Percentiles rank a stretch among this genome's conserved stretches.
Evolutionary conservation across 2,797 vertebrate genomes (phyloP).

Genomic region (Pteropus rufus): DNA sequence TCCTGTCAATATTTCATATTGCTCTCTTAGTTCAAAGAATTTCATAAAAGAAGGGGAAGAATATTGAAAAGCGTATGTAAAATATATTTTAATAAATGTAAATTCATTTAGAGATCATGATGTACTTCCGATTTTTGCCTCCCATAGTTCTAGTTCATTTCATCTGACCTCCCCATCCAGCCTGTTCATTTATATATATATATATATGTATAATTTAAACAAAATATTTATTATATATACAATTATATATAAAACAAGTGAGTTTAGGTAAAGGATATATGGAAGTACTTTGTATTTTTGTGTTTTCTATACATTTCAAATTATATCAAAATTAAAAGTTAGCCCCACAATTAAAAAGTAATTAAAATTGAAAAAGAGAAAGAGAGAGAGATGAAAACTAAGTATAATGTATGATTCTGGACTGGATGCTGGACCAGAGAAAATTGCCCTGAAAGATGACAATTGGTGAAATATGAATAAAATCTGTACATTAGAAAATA

Average conservation of each 20-base stretch:
- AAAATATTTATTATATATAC: neutral
- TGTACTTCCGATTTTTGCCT: neutral
- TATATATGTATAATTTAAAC: neutral
- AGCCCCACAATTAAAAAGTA: neutral
- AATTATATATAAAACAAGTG: neutral
- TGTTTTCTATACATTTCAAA: neutral
- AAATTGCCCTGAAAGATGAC: neutral
- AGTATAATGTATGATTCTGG: neutral
- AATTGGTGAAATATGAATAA: neutral
- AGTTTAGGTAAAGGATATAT: neutral
- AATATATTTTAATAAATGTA: neutral
- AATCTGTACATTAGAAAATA: neutral
- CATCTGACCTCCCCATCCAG: neutral
- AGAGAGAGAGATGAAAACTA: neutral
- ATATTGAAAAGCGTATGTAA: neutral
- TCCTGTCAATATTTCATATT: constrained; percentile 63
- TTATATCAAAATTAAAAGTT: neutral
- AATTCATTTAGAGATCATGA: neutral
- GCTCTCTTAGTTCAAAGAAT: constrained; percentile 54
- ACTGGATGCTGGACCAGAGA: neutral
- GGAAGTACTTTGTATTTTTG: neutral
- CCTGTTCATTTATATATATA: neutral
- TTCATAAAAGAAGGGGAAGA: neutral
- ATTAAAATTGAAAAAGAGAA: neutral
- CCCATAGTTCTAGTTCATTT: neutral